These are phyloP conservation scores for Bilobella aurantiaca DNA, from an alignment of 1,140 invertebrate genomes.

Conservation along the genomic window DNA sequence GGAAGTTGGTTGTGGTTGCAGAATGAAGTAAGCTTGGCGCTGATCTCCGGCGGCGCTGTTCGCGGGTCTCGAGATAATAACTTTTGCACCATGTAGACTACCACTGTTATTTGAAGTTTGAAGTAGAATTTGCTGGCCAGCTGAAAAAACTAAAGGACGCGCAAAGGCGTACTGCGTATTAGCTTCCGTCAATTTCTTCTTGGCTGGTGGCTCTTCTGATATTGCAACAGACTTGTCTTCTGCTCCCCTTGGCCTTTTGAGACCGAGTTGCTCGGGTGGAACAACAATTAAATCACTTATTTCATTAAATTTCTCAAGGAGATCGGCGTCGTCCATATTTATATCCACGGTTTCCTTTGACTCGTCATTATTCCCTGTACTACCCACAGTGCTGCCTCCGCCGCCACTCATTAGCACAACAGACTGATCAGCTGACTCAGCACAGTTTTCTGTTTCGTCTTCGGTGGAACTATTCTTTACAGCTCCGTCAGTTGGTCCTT, in stretches of 20 bases:
- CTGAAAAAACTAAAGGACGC: conserved; percentile 26
- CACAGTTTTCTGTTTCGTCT: not conserved
- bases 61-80: not conserved
- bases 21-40: not conserved
- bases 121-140: conserved; percentile 31
- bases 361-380: not conserved
- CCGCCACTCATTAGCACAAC: conserved; percentile 23
- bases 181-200: not conserved
- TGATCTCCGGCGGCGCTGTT: not conserved
- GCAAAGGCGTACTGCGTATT: conserved; percentile 28
- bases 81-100: conserved; percentile 1
- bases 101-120: conserved; percentile 7
- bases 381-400: conserved; percentile 12
- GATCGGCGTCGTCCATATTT: conserved; percentile 22
- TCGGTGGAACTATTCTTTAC: not conserved
- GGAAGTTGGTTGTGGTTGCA: conserved; percentile 6
- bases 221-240: not conserved
- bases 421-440: not conserved
- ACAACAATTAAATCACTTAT: conserved; percentile 36
- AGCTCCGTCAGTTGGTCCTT: not conserved
- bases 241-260: conserved; percentile 34
- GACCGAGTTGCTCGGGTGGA: conserved; percentile 34
- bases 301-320: conserved; percentile 36
- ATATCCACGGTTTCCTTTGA: not conserved
- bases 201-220: conserved; percentile 4